phyloP scores from a whole-genome alignment of 2,888 invertebrate genomes.

The Eupithecia inturbata region DNA sequence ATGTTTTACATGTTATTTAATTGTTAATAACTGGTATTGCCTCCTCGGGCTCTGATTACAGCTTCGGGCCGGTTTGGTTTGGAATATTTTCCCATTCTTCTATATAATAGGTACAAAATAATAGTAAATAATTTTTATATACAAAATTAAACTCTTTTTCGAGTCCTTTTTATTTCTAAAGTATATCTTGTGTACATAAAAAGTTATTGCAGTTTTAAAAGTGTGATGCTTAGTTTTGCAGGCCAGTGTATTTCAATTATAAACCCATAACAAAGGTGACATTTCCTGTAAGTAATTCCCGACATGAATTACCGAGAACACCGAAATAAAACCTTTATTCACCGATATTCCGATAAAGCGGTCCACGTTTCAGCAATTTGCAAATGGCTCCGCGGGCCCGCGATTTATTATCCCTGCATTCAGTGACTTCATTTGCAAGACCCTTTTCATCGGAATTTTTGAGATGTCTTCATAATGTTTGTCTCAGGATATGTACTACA shows the following conservation, averaged over 20 bases:
- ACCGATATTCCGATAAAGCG: slow-evolving; percentile 38
- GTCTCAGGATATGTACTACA: background rate
- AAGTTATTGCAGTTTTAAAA: no score
- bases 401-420: slow-evolving; percentile 49
- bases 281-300: slow-evolving; percentile 25
- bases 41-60: no score
- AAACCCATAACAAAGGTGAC: slow-evolving; percentile 15
- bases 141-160: no score
- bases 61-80: no score
- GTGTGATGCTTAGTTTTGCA: no score
- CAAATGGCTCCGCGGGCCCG: slow-evolving; percentile 49
- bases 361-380: slow-evolving; percentile 52
- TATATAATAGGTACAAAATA: no score
- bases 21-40: no score
- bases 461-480: slow-evolving; percentile 19
- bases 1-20: no score
- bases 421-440: slow-evolving; percentile 35
- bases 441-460: slow-evolving; percentile 29
- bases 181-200: no score
- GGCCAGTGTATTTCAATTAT: slow-evolving; percentile 4
- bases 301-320: slow-evolving; percentile 33
- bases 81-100: no score
- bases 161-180: no score
- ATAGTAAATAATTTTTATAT: no score
- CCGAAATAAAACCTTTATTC: slow-evolving; percentile 41